Evolutionary conservation across 2,113 vertebrate species (phyloP), one percentile per base, ranked within the genome.

Genomic region (Tringa solitaria): DNA sequence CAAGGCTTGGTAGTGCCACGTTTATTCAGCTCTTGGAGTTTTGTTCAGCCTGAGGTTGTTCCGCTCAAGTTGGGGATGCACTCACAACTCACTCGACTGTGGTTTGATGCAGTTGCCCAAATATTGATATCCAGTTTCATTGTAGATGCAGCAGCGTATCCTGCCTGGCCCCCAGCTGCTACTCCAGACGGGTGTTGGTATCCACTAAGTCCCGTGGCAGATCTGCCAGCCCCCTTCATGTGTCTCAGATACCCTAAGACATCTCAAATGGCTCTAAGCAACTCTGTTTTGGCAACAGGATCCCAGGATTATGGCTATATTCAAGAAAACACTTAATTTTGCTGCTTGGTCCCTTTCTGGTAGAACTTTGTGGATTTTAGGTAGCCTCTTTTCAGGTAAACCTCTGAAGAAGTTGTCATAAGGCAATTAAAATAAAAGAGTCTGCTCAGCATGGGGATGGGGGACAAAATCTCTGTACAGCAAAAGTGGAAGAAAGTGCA

Each of bases 141-240:
- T 93, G 61, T 39, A 63, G 85, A 70, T 84, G 53, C 35, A 64
- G 33, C 13, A 56, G 61, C 0, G 4, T 56, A 56, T n/a, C 48
- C 69, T 89, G 84, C 48, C 57, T 61, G 74, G 69, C 53, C 43
- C 81, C 65, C 94, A 94, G 93, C 87, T 96, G 89, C 74, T 91
- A 5, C 57, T 85, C 84, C 69, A 84, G 89, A 82, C 0, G 1
- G 17, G 48, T 69, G 60, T 37, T 68, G 57, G 61, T 83, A 65
- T 87, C 53, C 70, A 84, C 6, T 56, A 94, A 93, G 84, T 82
- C 81, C 65, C 32, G 7, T 53, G 59, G 37, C 50, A 94, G 92
- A 73, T 78, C 64, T 87, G 27, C 15, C 37, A 84, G 41, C 24
- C 75, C 18, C 67, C 24, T 86, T 83, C 41, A 23, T 65, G 60